Conservation (phyloP, 2,113 vertebrate genomes). For the Zootoca vivipara region DNA sequence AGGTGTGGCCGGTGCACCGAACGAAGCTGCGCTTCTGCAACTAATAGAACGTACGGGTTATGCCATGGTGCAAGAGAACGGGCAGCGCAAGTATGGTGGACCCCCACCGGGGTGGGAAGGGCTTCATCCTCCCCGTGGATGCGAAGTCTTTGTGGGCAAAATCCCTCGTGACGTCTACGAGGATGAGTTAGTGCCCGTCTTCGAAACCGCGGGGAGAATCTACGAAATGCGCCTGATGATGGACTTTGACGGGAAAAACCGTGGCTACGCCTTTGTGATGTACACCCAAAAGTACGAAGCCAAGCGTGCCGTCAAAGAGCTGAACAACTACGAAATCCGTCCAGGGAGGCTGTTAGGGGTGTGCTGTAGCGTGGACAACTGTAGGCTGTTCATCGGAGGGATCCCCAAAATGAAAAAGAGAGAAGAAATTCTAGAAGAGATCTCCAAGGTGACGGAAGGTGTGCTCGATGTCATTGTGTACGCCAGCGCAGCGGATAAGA, state of each 20-base stretch:
- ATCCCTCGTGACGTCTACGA: conserved; percentile 97
- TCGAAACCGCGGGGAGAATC: conserved; percentile 91
- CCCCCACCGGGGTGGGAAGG: conserved; percentile 94
- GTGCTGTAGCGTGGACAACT: conserved; percentile 97
- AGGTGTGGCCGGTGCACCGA: conserved; percentile 87
- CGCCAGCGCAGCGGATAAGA: conserved; percentile 96
- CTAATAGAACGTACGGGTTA: conserved; percentile 95
- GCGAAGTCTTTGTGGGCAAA: conserved; percentile 98
- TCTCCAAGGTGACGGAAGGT: conserved; percentile 96
- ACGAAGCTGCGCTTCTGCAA: conserved; percentile 87
- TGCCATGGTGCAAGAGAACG: conserved; percentile 94
- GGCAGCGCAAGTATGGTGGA: conserved; percentile 93
- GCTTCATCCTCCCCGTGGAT: conserved; percentile 89
- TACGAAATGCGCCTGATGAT: conserved; percentile 99
- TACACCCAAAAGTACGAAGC: conserved; percentile 95
- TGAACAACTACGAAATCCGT: conserved; percentile 97
- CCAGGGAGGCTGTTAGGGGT: conserved; percentile 94
- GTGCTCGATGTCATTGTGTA: conserved; percentile 98
- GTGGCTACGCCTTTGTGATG: conserved; percentile 96
- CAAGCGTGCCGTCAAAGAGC: conserved; percentile 93
- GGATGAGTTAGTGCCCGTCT: conserved; percentile 95
- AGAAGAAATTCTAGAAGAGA: conserved; percentile 98
- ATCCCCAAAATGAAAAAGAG: conserved; percentile 99
- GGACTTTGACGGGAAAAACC: conserved; percentile 99
- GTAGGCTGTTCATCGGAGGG: conserved; percentile 97